A percentile compares a stretch with the other conserved stretches of the same genome.
Conservation (phyloP, 1,140 invertebrate species). For the Drosophila simulans region DNA sequence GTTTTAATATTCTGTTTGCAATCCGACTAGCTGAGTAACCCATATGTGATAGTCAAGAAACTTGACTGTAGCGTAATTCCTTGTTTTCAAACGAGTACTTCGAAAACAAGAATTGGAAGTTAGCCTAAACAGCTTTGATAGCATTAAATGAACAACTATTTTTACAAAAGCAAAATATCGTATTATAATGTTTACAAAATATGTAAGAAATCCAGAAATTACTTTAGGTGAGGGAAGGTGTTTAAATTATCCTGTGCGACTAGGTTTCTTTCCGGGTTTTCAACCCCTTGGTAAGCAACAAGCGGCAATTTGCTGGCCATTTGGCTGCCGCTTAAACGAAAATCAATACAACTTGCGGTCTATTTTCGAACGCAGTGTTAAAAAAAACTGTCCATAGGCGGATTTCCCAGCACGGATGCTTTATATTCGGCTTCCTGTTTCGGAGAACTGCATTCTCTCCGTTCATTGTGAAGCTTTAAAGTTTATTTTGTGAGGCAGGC, state of each 20-base stretch:
- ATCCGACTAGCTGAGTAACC: too few species aligned
- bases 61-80: too few species aligned
- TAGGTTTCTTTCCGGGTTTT: constrained; percentile 5
- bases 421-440: background rate
- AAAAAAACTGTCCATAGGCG: constrained; percentile 9
- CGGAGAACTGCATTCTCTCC: constrained; percentile 5
- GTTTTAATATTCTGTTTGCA: too few species aligned
- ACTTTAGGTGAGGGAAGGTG: background rate
- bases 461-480: constrained; percentile 16
- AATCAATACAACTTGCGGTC: constrained; percentile 54
- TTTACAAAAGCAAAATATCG: too few species aligned
- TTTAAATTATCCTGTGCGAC: background rate
- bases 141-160: too few species aligned
- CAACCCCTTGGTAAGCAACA: constrained; percentile 16
- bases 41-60: too few species aligned
- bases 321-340: constrained; percentile 17
- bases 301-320: constrained; percentile 11
- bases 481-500: constrained; percentile 11
- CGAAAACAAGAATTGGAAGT: too few species aligned
- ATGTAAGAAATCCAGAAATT: too few species aligned
- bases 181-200: too few species aligned
- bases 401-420: constrained; percentile 15
- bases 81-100: too few species aligned
- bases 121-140: too few species aligned
- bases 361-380: constrained; percentile 48